These are phyloP conservation scores for Rhingia campestris DNA, from an alignment of 2,888 invertebrate genomes.

Conservation along the genomic window DNA sequence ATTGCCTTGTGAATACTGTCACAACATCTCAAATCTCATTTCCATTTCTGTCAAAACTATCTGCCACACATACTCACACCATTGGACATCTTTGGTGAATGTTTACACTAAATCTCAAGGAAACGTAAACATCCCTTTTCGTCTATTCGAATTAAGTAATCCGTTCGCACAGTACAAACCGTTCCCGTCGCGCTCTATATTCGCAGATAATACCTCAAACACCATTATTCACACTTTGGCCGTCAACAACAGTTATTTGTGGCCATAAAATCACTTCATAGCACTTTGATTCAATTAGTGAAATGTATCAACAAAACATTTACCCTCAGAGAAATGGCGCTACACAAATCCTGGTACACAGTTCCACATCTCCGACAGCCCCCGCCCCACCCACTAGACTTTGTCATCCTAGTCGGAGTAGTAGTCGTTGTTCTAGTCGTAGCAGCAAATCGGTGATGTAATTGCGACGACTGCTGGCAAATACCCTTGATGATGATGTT, in stretches of 20 bases:
- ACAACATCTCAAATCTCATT: no score
- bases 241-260: slow-evolving; percentile 58
- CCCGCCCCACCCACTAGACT: not conserved
- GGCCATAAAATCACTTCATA: slow-evolving; percentile 58
- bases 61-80: no score
- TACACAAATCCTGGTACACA: slow-evolving; percentile 44
- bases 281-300: slow-evolving; percentile 59
- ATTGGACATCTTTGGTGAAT: no score
- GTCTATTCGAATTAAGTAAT: no score
- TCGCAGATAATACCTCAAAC: slow-evolving; percentile 11
- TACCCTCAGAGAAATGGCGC: slow-evolving; percentile 34
- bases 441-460: slow-evolving; percentile 40
- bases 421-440: slow-evolving; percentile 14
- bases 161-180: no score
- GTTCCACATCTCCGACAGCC: not conserved
- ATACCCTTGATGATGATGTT: slow-evolving; percentile 49
- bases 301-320: slow-evolving; percentile 59
- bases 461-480: slow-evolving; percentile 47
- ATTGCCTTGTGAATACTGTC: no score
- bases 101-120: no score
- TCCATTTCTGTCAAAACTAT: no score
- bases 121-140: no score
- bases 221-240: slow-evolving; percentile 46
- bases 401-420: not conserved
- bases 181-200: no score